Evolutionary conservation across 2,797 vertebrate species (phyloP).

Genomic region (Rhabdophis nuchalis): DNA sequence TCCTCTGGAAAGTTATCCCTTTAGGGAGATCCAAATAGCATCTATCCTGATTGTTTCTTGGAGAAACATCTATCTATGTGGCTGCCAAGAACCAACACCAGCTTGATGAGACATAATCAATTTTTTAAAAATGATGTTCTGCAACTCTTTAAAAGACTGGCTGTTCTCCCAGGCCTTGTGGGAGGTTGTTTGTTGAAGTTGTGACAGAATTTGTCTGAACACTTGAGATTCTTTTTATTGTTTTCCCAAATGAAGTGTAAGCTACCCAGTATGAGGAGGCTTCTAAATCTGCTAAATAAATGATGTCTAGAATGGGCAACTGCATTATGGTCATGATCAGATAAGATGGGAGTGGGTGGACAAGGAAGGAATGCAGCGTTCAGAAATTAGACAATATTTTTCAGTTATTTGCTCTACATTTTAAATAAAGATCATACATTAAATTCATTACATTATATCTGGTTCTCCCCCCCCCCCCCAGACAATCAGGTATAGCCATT

Average conservation of each 20-base stretch:
- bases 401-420: not conserved
- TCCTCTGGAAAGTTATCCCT: not conserved
- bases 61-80: too few species aligned
- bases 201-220: not conserved
- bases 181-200: not conserved
- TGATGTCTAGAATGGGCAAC: not conserved
- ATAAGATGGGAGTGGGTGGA: not conserved
- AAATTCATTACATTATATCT: not conserved
- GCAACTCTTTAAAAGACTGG: not conserved
- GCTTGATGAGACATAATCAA: not conserved
- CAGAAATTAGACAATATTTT: not conserved
- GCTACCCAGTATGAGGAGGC: not conserved
- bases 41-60: not conserved
- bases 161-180: not conserved
- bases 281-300: not conserved
- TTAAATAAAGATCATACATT: not conserved
- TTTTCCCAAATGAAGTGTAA: not conserved
- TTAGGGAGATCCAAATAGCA: not conserved
- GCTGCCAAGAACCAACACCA: not conserved
- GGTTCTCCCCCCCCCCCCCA: too few species aligned
- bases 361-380: not conserved
- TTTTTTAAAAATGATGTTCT: not conserved
- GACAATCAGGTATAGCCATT: not conserved
- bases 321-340: not conserved
- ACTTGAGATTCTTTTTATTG: not conserved